Percentiles rank a stretch among this genome's conserved stretches.
These are phyloP conservation scores for Agrilus mali DNA, from an alignment of 2,888 invertebrate genomes.

Conservation along the genomic window DNA sequence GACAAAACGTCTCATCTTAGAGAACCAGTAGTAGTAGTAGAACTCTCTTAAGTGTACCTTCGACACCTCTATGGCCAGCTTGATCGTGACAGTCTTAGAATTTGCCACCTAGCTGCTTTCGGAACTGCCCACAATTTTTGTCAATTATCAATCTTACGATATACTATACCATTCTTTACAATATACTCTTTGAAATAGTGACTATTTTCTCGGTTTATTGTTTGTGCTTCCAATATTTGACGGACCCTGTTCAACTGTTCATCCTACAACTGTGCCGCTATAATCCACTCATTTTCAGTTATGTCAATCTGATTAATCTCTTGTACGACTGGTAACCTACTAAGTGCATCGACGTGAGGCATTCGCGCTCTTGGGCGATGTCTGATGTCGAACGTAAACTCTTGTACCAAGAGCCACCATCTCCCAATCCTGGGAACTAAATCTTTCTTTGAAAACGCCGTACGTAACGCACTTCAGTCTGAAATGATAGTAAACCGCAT, in stretches of 20 bases:
- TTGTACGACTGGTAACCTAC: not conserved
- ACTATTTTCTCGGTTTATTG: not conserved
- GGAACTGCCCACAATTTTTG: constrained; percentile 7
- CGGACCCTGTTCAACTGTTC: constrained; percentile 1
- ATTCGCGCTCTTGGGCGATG: constrained; percentile 5
- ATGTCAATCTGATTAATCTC: constrained; percentile 4
- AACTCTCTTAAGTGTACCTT: constrained; percentile 9
- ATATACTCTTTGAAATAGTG: constrained; percentile 2
- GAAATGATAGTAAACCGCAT: constrained; percentile 13
- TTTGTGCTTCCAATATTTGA: not conserved
- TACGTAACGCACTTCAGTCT: constrained; percentile 12
- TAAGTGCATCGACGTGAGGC: constrained; percentile 7
- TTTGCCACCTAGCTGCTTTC: constrained; percentile 6
- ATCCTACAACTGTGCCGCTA: constrained; percentile 5
- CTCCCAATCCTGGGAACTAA: constrained; percentile 6
- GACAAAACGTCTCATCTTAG: constrained; percentile 22
- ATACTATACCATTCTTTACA: constrained; percentile 1
- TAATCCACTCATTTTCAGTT: constrained; percentile 6
- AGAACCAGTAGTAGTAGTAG: constrained; percentile 11
- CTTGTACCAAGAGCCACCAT: constrained; percentile 7
- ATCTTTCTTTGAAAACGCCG: constrained; percentile 6
- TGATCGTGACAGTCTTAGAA: constrained; percentile 11
- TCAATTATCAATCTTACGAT: not conserved
- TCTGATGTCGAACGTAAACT: constrained; percentile 5
- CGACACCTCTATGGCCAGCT: constrained; percentile 10